Percentiles rank a stretch among this genome's conserved stretches.
Evolutionary conservation across 2,888 invertebrate genomes (phyloP).

Genomic region (Phaedon cochleariae): DNA sequence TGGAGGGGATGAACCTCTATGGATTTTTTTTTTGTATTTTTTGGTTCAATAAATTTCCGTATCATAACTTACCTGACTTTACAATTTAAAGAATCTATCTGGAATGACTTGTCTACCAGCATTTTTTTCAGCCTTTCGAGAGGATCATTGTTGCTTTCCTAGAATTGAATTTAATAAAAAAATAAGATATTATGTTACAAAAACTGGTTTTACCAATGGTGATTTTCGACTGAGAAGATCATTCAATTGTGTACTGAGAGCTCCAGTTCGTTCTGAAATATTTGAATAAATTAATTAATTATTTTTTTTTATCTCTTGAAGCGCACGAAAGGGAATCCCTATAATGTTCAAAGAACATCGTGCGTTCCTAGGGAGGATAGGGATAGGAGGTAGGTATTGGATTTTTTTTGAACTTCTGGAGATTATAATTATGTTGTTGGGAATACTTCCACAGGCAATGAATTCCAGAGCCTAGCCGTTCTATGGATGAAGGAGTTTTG

Average conservation of each 20-base stretch:
- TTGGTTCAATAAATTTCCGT: no score
- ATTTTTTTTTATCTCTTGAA: no score
- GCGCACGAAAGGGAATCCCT: no score
- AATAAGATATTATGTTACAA: not conserved
- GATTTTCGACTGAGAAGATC: conserved; percentile 17
- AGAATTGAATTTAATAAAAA: conserved; percentile 5
- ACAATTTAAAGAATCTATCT: conserved; percentile 47
- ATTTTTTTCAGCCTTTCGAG: conserved; percentile 51
- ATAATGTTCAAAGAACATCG: no score
- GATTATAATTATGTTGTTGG: no score
- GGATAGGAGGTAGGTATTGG: no score
- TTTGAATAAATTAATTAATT: not conserved
- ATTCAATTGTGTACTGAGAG: conserved; percentile 4
- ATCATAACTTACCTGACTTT: conserved; percentile 51
- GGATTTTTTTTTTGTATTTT: not conserved
- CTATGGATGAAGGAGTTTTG: no score
- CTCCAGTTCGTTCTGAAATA: conserved; percentile 42
- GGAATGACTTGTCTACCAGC: conserved; percentile 52
- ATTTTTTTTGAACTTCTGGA: no score
- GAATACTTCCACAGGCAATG: no score
- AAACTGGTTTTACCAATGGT: conserved; percentile 29
- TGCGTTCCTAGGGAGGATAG: no score
- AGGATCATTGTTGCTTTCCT: conserved; percentile 47
- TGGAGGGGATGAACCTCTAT: no score
- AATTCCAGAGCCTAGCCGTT: no score